These are phyloP conservation scores for Lasioglossum zephyrum DNA, from an alignment of 2,888 invertebrate genomes.

Conservation along the genomic window DNA sequence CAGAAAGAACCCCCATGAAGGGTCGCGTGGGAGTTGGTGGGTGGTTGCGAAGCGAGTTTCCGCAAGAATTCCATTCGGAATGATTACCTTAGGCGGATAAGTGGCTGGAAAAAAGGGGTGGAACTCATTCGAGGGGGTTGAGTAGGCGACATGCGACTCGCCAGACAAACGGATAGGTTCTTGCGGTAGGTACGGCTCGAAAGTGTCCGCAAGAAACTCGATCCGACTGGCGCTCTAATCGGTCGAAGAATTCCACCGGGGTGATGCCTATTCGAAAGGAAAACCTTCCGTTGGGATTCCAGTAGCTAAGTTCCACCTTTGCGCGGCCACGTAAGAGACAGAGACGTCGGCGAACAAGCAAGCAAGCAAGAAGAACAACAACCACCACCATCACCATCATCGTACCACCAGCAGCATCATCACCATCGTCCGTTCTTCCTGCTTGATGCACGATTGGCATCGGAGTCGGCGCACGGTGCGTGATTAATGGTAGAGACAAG, in stretches of 20 bases:
- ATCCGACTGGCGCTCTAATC: constrained; percentile 71
- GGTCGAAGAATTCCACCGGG: constrained; percentile 66
- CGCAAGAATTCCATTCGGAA: constrained; percentile 27
- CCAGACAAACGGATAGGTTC: constrained; percentile 71
- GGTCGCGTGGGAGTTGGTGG: background rate
- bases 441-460: constrained; percentile 39
- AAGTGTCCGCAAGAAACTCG: constrained; percentile 72
- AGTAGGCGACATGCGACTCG: constrained; percentile 54
- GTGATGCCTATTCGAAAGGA: constrained; percentile 68
- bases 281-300: constrained; percentile 63
- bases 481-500: constrained; percentile 43
- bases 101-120: constrained; percentile 32
- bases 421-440: constrained; percentile 28
- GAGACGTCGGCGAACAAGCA: background rate
- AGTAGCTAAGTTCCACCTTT: constrained; percentile 57
- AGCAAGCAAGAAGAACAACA: constrained; percentile 20
- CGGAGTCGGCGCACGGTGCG: constrained; percentile 24
- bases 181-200: constrained; percentile 73
- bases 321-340: constrained; percentile 17
- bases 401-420: constrained; percentile 7
- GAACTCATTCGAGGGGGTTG: background rate
- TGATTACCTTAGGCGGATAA: constrained; percentile 44
- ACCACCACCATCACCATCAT: background rate
- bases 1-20: background rate
- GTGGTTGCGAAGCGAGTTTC: background rate